phyloP scores from a whole-genome alignment of 2,888 invertebrate species.

The Hybos culiciformis region DNA sequence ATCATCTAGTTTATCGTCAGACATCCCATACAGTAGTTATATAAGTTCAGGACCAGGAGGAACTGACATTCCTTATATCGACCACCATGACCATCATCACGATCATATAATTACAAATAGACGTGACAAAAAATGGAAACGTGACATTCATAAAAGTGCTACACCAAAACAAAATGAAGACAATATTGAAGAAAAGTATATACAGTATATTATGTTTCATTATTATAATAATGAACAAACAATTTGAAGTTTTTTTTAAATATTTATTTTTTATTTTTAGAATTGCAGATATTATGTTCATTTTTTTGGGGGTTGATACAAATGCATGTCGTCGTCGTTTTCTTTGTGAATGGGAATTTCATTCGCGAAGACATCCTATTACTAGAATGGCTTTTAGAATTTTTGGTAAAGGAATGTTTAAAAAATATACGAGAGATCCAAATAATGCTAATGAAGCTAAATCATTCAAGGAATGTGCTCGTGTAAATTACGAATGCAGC shows the following conservation, averaged over 20 bases:
- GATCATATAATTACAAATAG: constrained; percentile 20
- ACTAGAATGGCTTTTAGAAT: constrained; percentile 32
- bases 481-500: constrained; percentile 28
- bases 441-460: constrained; percentile 23
- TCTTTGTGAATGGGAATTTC: constrained; percentile 39
- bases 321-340: constrained; percentile 38
- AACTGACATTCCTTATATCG: too few relatives aligned
- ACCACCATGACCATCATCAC: constrained; percentile 6
- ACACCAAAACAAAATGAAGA: neutral
- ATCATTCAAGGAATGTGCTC: constrained; percentile 28
- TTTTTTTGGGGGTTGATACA: constrained; percentile 30
- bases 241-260: neutral
- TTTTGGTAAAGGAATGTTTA: constrained; percentile 30
- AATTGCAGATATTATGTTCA: constrained; percentile 31
- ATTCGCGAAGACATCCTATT: constrained; percentile 30
- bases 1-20: constrained; percentile 14
- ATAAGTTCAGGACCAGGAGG: constrained; percentile 11
- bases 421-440: constrained; percentile 25
- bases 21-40: constrained; percentile 14
- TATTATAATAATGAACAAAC: neutral
- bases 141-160: neutral
- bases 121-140: constrained; percentile 19
- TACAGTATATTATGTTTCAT: constrained; percentile 5
- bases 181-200: constrained; percentile 26
- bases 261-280: neutral